These are phyloP conservation scores for Blera fallax DNA, from an alignment of 2,888 invertebrate genomes.

Conservation along the genomic window DNA sequence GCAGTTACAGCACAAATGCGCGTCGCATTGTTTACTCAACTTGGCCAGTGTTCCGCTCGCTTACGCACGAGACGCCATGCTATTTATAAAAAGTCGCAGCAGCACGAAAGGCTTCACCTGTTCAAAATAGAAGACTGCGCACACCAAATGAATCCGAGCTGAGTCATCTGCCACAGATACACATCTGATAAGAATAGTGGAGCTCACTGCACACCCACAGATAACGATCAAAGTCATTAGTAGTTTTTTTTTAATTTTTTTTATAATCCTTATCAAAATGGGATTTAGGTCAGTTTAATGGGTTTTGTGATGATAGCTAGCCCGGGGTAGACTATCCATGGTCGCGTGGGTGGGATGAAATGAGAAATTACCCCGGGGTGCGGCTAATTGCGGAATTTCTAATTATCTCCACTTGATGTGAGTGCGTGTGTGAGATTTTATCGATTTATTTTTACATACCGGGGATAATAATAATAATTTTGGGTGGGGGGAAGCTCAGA, in stretches of 20 bases:
- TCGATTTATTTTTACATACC: background rate
- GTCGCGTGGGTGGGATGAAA: slow-evolving; percentile 42
- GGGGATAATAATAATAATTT: too few species aligned
- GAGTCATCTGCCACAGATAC: slow-evolving; percentile 21
- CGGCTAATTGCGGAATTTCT: slow-evolving; percentile 49
- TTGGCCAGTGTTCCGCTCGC: slow-evolving; percentile 32
- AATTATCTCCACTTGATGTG: slow-evolving; percentile 26
- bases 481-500: background rate
- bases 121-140: slow-evolving; percentile 21
- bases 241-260: too few species aligned
- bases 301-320: background rate
- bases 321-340: background rate
- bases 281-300: slow-evolving; percentile 51
- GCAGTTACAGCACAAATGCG: background rate
- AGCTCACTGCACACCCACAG: background rate
- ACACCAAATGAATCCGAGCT: background rate
- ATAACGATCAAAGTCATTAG: slow-evolving; percentile 41
- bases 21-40: slow-evolving; percentile 42
- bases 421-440: slow-evolving; percentile 4
- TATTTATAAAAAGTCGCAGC: slow-evolving; percentile 43
- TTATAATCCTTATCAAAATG: slow-evolving; percentile 39
- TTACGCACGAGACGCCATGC: slow-evolving; percentile 30
- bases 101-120: slow-evolving; percentile 32
- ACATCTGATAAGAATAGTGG: slow-evolving; percentile 17
- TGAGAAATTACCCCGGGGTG: slow-evolving; percentile 36